Evolutionary conservation across 1,140 invertebrate species (phyloP).

Genomic region (Polyergus mexicanus): DNA sequence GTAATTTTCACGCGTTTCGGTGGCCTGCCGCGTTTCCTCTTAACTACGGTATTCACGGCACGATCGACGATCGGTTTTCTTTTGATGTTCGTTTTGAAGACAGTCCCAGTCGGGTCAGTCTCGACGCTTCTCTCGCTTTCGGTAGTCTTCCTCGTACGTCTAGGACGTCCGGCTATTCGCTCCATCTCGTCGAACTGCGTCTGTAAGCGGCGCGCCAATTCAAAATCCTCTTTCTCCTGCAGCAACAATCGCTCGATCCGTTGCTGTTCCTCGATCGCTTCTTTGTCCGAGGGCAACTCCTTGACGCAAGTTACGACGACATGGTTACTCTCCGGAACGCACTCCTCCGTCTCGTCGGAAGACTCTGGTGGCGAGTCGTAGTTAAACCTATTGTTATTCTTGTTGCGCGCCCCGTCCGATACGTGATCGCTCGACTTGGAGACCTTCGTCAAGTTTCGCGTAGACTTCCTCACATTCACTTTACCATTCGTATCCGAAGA

Average conservation of each 20-base stretch:
- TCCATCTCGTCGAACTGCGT: constrained; percentile 83
- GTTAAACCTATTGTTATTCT: constrained; percentile 37
- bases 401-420: not conserved
- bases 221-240: constrained; percentile 84
- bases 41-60: constrained; percentile 50
- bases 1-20: constrained; percentile 70
- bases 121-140: constrained; percentile 49
- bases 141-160: constrained; percentile 71
- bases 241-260: constrained; percentile 79
- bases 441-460: constrained; percentile 50
- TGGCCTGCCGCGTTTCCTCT: constrained; percentile 73
- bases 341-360: constrained; percentile 47
- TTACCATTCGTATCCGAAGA: constrained; percentile 24
- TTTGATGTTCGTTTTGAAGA: constrained; percentile 58
- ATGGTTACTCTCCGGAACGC: constrained; percentile 29
- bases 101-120: constrained; percentile 20
- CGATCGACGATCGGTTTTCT: constrained; percentile 36
- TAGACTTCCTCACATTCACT: constrained; percentile 41
- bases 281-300: constrained; percentile 64
- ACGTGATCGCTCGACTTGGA: constrained; percentile 5
- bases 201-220: constrained; percentile 81
- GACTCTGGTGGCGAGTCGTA: constrained; percentile 63
- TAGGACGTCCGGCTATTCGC: constrained; percentile 80
- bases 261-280: constrained; percentile 80
- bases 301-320: not conserved